A percentile compares a stretch with the other conserved stretches of the same genome.
Conservation (phyloP, 2,113 vertebrate species). For the Ptychochromis oligacanthus region DNA sequence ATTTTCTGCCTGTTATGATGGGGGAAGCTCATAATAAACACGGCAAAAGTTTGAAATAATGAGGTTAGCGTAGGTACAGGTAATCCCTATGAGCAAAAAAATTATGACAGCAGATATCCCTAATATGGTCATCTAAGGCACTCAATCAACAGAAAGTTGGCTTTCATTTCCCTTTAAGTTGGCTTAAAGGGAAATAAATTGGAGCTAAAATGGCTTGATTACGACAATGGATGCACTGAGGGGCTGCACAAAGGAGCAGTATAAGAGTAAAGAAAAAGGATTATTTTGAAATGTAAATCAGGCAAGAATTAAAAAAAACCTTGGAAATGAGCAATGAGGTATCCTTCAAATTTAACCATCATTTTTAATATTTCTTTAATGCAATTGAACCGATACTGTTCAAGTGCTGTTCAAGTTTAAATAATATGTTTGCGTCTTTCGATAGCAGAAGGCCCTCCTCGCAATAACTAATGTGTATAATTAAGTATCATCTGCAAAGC, state of each 20-base stretch:
- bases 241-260: neutral
- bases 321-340: neutral
- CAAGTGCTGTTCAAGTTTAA: neutral
- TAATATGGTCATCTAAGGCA: neutral
- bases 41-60: neutral
- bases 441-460: neutral
- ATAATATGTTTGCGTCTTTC: neutral
- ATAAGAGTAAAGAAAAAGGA: neutral
- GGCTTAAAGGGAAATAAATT: neutral
- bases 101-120: neutral
- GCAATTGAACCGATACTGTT: neutral
- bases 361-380: neutral
- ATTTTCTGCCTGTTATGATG: neutral
- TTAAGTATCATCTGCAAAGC: too few species aligned
- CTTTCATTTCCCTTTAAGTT: too few species aligned
- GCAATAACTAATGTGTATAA: neutral
- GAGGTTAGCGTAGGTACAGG: too few species aligned
- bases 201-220: neutral
- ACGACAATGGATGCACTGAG: neutral
- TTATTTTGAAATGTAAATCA: neutral
- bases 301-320: neutral
- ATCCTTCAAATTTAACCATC: neutral
- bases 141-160: neutral
- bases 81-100: neutral
- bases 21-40: neutral